Evolutionary conservation across 2,113 vertebrate genomes (phyloP), one percentile per base, ranked within the genome.

Genomic region (Perca flavescens): DNA sequence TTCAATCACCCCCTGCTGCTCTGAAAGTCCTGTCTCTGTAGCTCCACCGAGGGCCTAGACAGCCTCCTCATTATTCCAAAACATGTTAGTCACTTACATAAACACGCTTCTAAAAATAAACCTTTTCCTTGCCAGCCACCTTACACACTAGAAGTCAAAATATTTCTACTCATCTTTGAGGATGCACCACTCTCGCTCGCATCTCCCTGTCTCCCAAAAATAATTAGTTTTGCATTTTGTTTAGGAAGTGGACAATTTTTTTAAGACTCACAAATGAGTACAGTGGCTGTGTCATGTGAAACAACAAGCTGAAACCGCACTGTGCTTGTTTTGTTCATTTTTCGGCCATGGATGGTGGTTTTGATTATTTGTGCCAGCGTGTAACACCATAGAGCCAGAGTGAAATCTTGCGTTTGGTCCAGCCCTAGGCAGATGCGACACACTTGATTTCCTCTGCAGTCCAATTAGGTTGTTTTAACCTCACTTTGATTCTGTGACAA

Each of bases 31-130:
- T 61, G 84, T 93, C 89, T 93, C 86, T 89, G 92, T 82, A 89
- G 89, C 89, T 91, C 88, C 88, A 78, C 86, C 65, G 72, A 89
- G 83, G 89, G 80, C 86, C 88, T 87, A 74, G 75, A 84, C 86
- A 94, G 89, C 73, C 87, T 90, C 86, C 92, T 94, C 93, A 94
- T 95, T 94, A 94, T 94, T 93, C 92, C 86, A 90, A 89, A 92
- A 91, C 92, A 92, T 92, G 88, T 86, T 91, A 92, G 91, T 89
- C 88, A 86, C 94, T 95, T 94, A 92, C 88, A 82, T 91, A 94
- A 94, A 94, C 87, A 91, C 72, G 80, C 72, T 62, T 91, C 93
- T 93, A 94, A 90, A 94, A 94, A 94, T 94, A 94, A 82, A 88
- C 69, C 56, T 61, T 79, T 92, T 92, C 84, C 86, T 92, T 46